Conservation (phyloP, 2,797 vertebrate species). For the Sciurus vulgaris region DNA sequence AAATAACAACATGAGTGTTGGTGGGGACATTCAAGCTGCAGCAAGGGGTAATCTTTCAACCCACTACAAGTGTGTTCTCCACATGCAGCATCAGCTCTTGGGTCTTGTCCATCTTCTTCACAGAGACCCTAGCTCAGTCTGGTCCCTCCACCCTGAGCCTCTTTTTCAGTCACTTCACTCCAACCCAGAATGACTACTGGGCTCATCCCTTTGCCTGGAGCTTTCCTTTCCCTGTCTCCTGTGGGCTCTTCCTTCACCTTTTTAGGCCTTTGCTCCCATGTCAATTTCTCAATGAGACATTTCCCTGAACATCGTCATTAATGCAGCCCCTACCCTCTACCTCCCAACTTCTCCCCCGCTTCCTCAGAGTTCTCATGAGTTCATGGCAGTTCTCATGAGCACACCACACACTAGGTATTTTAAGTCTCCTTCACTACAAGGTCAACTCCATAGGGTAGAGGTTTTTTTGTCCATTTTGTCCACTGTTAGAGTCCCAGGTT, state of each 20-base stretch:
- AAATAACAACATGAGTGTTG: neutral
- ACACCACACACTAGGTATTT: rapidly evolving
- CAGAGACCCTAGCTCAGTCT: neutral
- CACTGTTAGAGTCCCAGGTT: neutral
- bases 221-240: neutral
- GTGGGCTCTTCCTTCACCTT: neutral
- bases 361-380: neutral
- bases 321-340: rapidly evolving
- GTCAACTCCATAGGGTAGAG: neutral
- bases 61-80: no score
- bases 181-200: neutral
- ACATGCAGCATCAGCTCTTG: rapidly evolving
- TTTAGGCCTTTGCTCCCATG: neutral
- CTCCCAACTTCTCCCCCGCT: neutral
- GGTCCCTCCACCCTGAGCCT: no score
- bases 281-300: neutral
- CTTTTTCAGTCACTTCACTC: neutral
- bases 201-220: neutral
- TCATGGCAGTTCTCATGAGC: neutral
- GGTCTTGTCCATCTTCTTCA: neutral
- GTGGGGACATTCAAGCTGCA: neutral
- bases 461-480: neutral
- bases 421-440: neutral
- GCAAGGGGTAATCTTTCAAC: neutral
- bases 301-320: neutral